A percentile compares a stretch with the other conserved stretches of the same genome.
Conservation (phyloP, 2,888 invertebrate genomes). For the Cheilosia scutellata region DNA sequence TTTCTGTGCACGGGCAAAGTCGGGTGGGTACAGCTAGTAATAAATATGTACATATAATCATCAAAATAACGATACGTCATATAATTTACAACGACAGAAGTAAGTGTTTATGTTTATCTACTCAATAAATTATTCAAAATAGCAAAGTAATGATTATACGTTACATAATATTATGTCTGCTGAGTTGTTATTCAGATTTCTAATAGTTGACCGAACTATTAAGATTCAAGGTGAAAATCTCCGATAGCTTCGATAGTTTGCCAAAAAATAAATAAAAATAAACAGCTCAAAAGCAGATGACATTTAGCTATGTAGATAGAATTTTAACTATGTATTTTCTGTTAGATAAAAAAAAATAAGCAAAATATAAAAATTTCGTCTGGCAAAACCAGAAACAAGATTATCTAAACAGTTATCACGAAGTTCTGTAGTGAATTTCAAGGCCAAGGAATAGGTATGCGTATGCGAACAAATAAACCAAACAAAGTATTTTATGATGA, state of each 20-base stretch:
- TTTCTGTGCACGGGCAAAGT: no score
- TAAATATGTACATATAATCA: not conserved
- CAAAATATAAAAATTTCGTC: not conserved
- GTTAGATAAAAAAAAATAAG: not conserved
- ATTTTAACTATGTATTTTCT: slow-evolving; percentile 14
- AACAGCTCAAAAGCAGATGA: slow-evolving; percentile 6
- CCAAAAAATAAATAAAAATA: slow-evolving; percentile 4
- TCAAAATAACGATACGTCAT: not conserved
- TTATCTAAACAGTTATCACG: not conserved
- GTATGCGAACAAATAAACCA: no score
- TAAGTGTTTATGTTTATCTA: no score
- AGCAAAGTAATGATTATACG: not conserved
- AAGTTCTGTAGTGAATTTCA: not conserved
- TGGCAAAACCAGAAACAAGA: not conserved
- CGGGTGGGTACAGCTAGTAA: no score
- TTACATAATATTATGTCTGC: not conserved
- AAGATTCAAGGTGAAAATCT: slow-evolving; percentile 36
- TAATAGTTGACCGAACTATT: slow-evolving; percentile 48
- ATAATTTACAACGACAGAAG: not conserved
- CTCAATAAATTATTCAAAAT: not conserved
- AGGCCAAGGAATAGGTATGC: no score
- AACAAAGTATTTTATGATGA: no score
- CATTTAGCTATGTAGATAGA: not conserved
- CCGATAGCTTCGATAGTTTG: slow-evolving; percentile 1
- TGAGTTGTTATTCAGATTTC: not conserved